A percentile compares a stretch with the other conserved stretches of the same genome.
Evolutionary conservation across 2,888 invertebrate genomes (phyloP).

Genomic region (Polyommatus icarus): DNA sequence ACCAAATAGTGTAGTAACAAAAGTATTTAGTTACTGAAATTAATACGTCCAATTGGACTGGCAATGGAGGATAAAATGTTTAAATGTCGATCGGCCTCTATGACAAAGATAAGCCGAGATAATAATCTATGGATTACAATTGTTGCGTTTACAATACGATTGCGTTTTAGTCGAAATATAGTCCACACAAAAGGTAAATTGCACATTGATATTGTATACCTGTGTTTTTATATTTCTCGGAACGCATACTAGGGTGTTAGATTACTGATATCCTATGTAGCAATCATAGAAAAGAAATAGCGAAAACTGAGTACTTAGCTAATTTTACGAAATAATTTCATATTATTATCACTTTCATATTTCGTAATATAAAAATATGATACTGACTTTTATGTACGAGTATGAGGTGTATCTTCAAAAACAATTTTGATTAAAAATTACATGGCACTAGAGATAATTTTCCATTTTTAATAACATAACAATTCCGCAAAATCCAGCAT

Average conservation of each 20-base stretch:
- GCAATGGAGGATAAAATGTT: slow-evolving; percentile 69
- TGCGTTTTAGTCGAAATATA: slow-evolving; percentile 72
- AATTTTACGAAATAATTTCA: not conserved
- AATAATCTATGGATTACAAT: slow-evolving; percentile 75
- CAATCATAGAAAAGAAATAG: not conserved
- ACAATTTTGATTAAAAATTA: not conserved
- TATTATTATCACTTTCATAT: not conserved
- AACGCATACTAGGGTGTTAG: slow-evolving; percentile 56
- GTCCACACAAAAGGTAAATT: slow-evolving; percentile 72
- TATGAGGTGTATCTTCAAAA: not conserved
- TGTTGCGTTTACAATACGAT: slow-evolving; percentile 67
- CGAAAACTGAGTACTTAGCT: not conserved
- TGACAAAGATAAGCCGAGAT: slow-evolving; percentile 72
- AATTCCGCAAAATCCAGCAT: not conserved
- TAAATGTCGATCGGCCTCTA: slow-evolving; percentile 68
- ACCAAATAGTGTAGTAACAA: not conserved
- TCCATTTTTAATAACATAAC: not conserved
- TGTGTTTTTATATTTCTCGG: slow-evolving; percentile 63
- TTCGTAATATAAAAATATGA: too few species aligned
- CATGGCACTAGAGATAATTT: not conserved
- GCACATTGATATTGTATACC: slow-evolving; percentile 73
- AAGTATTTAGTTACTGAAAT: slow-evolving; percentile 27
- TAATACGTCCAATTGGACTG: slow-evolving; percentile 41
- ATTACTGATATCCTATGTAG: slow-evolving; percentile 53
- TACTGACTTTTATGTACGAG: too few species aligned